phyloP scores from a whole-genome alignment of 2,113 vertebrate species.

The Hiodon tergisus region DNA sequence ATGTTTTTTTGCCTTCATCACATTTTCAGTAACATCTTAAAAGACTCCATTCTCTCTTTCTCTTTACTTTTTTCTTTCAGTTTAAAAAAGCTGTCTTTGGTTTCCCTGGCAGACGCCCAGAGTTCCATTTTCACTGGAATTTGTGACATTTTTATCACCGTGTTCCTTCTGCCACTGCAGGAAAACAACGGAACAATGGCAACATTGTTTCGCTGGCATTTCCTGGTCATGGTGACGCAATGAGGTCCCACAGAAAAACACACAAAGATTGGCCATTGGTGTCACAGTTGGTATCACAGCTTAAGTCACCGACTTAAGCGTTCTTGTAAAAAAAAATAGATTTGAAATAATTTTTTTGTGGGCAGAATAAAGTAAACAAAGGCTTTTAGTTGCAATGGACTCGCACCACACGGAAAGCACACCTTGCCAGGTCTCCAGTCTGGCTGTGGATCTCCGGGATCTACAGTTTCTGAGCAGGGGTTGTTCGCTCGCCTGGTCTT shows the following conservation, averaged over 20 bases:
- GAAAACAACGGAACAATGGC: slow-evolving; percentile 4
- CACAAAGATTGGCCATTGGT: slow-evolving; percentile 9
- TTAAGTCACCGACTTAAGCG: no score
- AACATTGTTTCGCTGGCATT: slow-evolving; percentile 12
- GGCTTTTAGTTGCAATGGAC: no score
- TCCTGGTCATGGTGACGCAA: slow-evolving; percentile 4
- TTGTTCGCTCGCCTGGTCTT: no score
- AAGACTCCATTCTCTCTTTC: background rate
- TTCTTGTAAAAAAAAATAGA: no score
- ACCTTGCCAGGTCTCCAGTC: no score
- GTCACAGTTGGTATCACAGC: background rate
- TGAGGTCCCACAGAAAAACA: slow-evolving; percentile 9
- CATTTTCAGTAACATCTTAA: background rate
- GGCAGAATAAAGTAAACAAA: no score
- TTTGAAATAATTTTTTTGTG: no score
- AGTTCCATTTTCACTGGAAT: slow-evolving; percentile 16
- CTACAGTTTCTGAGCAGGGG: no score
- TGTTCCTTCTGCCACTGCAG: slow-evolving; percentile 6
- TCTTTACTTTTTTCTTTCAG: slow-evolving; percentile 7
- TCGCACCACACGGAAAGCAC: no score
- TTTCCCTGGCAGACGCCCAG: slow-evolving; percentile 14
- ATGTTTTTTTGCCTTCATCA: background rate
- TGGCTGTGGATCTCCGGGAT: no score
- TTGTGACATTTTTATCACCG: slow-evolving; percentile 18
- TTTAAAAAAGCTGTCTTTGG: slow-evolving; percentile 9